Percentiles rank a stretch among this genome's conserved stretches.
Evolutionary conservation across 2,113 vertebrate genomes (phyloP).

Genomic region (Tupaia chinensis): DNA sequence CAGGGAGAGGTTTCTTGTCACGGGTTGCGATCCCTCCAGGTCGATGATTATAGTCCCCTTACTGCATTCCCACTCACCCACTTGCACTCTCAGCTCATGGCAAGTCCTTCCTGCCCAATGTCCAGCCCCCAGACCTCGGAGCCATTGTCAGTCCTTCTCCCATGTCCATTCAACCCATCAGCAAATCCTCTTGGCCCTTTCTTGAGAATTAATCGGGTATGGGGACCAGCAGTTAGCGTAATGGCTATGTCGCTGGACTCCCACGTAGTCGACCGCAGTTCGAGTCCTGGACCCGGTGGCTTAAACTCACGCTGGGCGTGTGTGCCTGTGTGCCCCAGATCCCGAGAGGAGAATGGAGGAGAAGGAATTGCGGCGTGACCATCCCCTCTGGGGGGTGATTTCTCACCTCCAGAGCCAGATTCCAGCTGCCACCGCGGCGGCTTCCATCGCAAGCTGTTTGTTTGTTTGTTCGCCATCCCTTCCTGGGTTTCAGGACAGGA

Average conservation of each 20-base stretch:
- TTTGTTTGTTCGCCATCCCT: background rate
- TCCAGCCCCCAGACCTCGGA: background rate
- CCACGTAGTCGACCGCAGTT: no score
- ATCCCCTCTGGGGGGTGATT: no score
- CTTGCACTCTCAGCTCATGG: background rate
- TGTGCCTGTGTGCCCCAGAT: no score
- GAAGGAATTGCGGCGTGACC: no score
- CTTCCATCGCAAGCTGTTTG: background rate
- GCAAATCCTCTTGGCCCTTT: background rate
- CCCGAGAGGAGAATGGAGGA: no score
- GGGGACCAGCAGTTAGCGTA: no score
- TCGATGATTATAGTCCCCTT: background rate
- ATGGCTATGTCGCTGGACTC: no score
- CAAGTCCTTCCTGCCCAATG: background rate
- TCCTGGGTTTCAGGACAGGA: background rate
- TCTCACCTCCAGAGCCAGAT: background rate
- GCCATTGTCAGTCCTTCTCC: background rate
- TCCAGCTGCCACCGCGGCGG: background rate
- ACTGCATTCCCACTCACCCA: background rate
- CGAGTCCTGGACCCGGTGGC: no score
- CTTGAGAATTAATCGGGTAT: background rate
- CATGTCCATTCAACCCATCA: background rate
- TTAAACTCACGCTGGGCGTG: no score
- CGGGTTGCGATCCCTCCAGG: background rate
- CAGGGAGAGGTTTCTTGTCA: background rate